Evolutionary conservation across 2,888 invertebrate genomes (phyloP), one percentile per base, ranked within the genome.

Genomic region (Spicauda simplicius): DNA sequence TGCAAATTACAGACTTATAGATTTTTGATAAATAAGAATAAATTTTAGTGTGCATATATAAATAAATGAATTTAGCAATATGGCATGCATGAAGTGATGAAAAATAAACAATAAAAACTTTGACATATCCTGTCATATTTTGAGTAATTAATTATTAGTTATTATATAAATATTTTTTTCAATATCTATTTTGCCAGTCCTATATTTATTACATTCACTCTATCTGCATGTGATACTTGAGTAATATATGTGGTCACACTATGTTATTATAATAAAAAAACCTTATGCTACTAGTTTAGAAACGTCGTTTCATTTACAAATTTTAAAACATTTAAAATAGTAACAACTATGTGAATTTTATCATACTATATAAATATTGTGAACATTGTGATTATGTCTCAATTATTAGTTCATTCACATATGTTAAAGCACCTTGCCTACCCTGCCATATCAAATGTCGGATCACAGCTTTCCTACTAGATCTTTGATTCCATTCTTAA

Each of bases 1-100:
- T 91, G 91, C 91, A 85, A 76, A 76, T 78, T 83, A 48, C 87
- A 92, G 88, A 89, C 89, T 90, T 86, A 76, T 76, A 52, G 20
- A 41, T 60, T 52, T 37, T 14, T 25, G 53, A 71, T 33, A 65
- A 64, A 71, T 69, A 45, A 45, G n/a, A 45, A n/a, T 53, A 48
- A 20, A 64, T 56, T 63, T 54, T 30, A 30, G 30, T 53, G 53
- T 53, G 18, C 45, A 54, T 30, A n/a, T 5, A 8, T 20, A 53
- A 18, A 25, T 59, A 58, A 53, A 59, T 55, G 19, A 56, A 45
- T 11, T 41, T 19, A 50, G 56, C 50, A 52, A 58, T 50, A 50
- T 33, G 14, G n/a, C 64, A 64, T 64, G 64, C 64, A 64, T 63
- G 14, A 64, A 19, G 50, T 50, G 50, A 50, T 50, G 16, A 50